These are phyloP conservation scores for Corythaeola cristata DNA, from an alignment of 2,113 vertebrate genomes.

Conservation along the genomic window DNA sequence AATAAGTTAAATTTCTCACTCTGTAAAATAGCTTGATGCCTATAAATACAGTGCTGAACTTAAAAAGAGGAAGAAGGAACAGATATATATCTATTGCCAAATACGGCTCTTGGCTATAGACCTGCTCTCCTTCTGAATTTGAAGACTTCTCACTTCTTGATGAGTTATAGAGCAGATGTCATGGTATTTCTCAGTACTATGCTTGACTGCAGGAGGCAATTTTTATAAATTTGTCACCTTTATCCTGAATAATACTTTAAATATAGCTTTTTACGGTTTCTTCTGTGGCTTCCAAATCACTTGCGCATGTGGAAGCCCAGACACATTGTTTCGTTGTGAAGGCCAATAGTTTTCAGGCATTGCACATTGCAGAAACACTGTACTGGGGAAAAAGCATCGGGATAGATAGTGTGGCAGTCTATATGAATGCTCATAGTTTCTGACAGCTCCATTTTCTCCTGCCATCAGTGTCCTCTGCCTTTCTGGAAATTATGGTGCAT, in stretches of 20 bases:
- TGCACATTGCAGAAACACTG: not conserved
- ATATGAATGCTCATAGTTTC: slow-evolving; percentile 20
- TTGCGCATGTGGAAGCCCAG: not conserved
- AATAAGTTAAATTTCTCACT: not conserved
- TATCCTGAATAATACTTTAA: not conserved
- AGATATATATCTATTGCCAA: not conserved
- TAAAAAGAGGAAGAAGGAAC: not conserved
- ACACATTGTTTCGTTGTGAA: not conserved
- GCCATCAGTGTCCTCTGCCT: slow-evolving; percentile 26
- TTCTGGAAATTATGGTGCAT: slow-evolving; percentile 2
- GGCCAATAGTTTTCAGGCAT: not conserved
- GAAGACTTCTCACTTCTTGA: not conserved
- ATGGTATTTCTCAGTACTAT: not conserved
- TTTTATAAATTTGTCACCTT: slow-evolving; percentile 24
- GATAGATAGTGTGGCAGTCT: slow-evolving; percentile 9
- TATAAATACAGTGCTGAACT: not conserved
- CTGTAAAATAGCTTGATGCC: not conserved
- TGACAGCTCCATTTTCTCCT: slow-evolving; percentile 62
- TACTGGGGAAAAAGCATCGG: not conserved
- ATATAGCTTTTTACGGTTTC: not conserved
- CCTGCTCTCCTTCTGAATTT: not conserved
- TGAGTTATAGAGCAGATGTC: not conserved
- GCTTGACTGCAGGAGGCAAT: not conserved
- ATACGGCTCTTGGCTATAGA: not conserved
- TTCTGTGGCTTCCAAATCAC: not conserved